phyloP scores from a whole-genome alignment of 2,113 vertebrate genomes.

The Capricornis sumatraensis region DNA sequence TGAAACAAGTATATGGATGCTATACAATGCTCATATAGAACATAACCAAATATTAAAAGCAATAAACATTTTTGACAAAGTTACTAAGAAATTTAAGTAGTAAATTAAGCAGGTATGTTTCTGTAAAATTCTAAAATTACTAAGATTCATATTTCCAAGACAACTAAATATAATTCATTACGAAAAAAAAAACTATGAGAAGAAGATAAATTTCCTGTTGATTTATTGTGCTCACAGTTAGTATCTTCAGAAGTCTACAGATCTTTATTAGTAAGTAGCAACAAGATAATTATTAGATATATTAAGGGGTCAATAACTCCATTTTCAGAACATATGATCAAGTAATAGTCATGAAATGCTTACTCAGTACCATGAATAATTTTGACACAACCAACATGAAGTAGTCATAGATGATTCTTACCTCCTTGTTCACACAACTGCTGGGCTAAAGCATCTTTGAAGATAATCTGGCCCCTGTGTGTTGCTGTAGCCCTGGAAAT shows the following conservation, averaged over 20 bases:
- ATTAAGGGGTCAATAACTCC: neutral
- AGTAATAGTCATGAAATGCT: neutral
- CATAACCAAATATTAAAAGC: neutral
- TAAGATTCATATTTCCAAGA: neutral
- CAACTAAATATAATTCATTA: conserved; percentile 25
- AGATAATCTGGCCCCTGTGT: conserved; percentile 95
- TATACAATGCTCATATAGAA: neutral
- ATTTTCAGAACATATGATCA: conserved; percentile 7
- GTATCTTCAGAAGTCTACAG: neutral
- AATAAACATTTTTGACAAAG: neutral
- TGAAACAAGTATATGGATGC: neutral
- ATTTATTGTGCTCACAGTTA: neutral
- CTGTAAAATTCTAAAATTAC: neutral
- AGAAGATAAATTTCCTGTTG: neutral
- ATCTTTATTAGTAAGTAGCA: neutral
- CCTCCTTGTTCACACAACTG: conserved; percentile 98
- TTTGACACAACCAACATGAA: neutral
- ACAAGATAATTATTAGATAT: neutral
- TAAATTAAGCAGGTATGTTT: neutral
- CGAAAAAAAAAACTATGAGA: neutral
- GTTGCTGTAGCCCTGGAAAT: conserved; percentile 94
- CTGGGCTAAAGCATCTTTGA: conserved; percentile 98
- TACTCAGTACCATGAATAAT: neutral
- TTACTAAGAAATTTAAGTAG: neutral
- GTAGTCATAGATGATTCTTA: conserved; percentile 75